Evolutionary conservation across 2,888 invertebrate species (phyloP), one percentile per base, ranked within the genome.

Genomic region (Drosophila ustulata): DNA sequence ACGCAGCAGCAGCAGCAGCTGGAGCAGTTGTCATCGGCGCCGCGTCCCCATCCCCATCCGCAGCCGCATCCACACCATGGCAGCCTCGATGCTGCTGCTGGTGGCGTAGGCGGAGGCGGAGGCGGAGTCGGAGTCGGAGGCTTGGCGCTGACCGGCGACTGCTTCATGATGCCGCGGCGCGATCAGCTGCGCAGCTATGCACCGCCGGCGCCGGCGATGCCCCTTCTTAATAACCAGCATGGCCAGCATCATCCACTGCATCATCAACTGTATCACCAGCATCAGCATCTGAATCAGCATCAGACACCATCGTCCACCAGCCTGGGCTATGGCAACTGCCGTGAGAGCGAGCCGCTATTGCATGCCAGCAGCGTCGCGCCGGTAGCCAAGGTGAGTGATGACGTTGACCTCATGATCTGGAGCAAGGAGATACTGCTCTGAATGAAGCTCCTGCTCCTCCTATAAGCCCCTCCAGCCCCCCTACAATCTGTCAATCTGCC

Each of bases 301-400:
- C 82, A 66, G 80, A 37, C 37, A 37, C 61, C 87, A 72, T 79
- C 90, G 70, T 80, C 85, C 64, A 68, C 82, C 78, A 90, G 82
- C 75, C 80, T 86, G 67, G 90, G 90, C 89, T 92, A 92, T 84
- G 90, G 89, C 86, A 90, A 91, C 87, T 91, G 91, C 83, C 90
- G 91, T 69, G 92, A 92, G 77, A 92, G 92, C 85, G 92, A 93
- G 88, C 92, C 92, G 74, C 87, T 93, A 66, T 90, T 93, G 88
- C 92, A 92, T 89, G 90, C 92, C 86, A 83, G 81, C 86, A 86
- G 86, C 81, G 68, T 79, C 66, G 91, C 92, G 73, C 92, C 92
- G 79, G 89, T 91, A 78, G 91, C 92, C 80, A 92, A 92, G 91
- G 92, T 92, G 91, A 92, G 91, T 90, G 84, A 78, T 72, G 85